These are phyloP conservation scores for Temnothorax nylanderi DNA, from an alignment of 1,140 invertebrate genomes.

Conservation along the genomic window DNA sequence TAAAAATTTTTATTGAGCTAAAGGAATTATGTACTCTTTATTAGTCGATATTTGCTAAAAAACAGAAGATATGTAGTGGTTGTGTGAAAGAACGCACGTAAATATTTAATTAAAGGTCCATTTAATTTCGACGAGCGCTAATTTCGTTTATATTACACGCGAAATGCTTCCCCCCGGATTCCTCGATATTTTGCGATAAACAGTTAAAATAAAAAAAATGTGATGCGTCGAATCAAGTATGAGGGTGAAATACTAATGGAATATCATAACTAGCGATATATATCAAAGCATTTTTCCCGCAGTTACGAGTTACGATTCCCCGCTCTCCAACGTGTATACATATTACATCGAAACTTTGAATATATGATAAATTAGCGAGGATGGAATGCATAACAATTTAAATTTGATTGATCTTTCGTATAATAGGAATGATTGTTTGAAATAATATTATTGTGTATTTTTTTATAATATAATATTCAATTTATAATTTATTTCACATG, in stretches of 20 bases:
- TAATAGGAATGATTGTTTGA: conserved; percentile 26
- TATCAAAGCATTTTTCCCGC: conserved; percentile 55
- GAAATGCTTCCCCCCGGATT: conserved; percentile 45
- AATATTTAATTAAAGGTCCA: conserved; percentile 58
- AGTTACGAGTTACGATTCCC: conserved; percentile 54
- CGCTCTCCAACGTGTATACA: conserved; percentile 36
- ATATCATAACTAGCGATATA: conserved; percentile 60
- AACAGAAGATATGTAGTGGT: conserved; percentile 47
- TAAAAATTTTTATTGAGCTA: conserved; percentile 57
- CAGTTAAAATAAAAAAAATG: conserved; percentile 42
- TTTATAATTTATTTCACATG: not conserved
- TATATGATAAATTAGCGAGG: conserved; percentile 47
- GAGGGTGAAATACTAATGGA: conserved; percentile 57
- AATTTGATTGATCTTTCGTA: conserved; percentile 37
- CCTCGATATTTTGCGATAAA: conserved; percentile 61
- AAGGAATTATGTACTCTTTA: conserved; percentile 52
- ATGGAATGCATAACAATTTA: conserved; percentile 49
- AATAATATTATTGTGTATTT: conserved; percentile 31
- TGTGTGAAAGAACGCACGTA: conserved; percentile 45
- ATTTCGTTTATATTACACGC: conserved; percentile 53
- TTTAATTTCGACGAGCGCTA: conserved; percentile 58
- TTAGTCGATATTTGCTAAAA: conserved; percentile 55
- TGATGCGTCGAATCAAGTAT: conserved; percentile 52
- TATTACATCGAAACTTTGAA: conserved; percentile 41
- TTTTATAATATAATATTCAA: not conserved